Percentiles rank a stretch among this genome's conserved stretches.
phyloP scores from a whole-genome alignment of 1,140 invertebrate species.

The Drosophila pachea region DNA sequence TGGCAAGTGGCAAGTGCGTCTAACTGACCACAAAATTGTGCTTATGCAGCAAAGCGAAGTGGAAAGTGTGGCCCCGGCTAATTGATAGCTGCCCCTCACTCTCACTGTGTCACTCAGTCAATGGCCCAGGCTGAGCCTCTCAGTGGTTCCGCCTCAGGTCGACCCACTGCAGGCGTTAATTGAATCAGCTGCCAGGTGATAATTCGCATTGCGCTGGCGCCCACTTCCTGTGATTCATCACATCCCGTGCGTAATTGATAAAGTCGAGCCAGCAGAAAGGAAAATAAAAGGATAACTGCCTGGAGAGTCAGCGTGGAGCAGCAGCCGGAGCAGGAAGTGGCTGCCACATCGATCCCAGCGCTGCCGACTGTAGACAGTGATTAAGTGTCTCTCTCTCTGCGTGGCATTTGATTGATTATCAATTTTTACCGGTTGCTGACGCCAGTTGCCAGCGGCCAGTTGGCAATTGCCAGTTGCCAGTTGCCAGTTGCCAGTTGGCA shows the following conservation, averaged over 20 bases:
- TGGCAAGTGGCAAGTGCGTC: conserved; percentile 12
- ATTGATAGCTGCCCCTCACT: conserved; percentile 25
- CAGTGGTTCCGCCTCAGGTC: no score
- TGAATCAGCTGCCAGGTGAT: conserved; percentile 53
- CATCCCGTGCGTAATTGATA: conserved; percentile 60
- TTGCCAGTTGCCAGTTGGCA: not conserved
- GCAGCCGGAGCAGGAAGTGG: conserved; percentile 4
- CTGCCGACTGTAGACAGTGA: conserved; percentile 54
- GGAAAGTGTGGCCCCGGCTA: conserved; percentile 10
- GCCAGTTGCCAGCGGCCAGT: no score
- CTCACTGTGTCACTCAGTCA: conserved; percentile 2
- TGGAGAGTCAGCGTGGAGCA: not conserved
- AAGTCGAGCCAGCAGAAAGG: conserved; percentile 36
- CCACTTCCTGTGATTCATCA: conserved; percentile 64
- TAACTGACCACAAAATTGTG: conserved; percentile 41
- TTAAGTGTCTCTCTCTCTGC: conserved; percentile 61
- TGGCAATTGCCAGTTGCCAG: no score
- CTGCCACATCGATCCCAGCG: conserved; percentile 15
- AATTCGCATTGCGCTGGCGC: conserved; percentile 29
- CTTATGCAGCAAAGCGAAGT: conserved; percentile 26
- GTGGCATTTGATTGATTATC: conserved; percentile 72
- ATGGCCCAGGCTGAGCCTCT: conserved; percentile 32
- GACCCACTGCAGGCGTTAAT: conserved; percentile 49
- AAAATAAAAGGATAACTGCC: conserved; percentile 12
- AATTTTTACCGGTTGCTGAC: conserved; percentile 53